Percentiles rank a stretch among this genome's conserved stretches.
phyloP scores from a whole-genome alignment of 2,888 invertebrate genomes.

The Chirona hameri region DNA sequence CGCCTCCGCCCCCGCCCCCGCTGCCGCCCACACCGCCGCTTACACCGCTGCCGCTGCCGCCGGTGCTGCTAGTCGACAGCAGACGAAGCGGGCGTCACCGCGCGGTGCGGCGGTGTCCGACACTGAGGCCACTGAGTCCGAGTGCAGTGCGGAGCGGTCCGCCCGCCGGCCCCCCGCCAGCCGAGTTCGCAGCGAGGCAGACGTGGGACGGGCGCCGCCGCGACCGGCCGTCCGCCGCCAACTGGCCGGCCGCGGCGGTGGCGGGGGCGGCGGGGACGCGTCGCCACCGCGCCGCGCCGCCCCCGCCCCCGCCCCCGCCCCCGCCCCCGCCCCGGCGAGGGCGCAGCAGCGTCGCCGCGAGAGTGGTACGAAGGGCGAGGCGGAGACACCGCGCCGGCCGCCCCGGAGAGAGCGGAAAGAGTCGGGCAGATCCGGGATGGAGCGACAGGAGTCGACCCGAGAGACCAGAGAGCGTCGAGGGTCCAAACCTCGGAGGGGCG shows the following conservation, averaged over 20 bases:
- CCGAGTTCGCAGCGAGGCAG: neutral
- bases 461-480: neutral
- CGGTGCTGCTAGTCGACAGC: neutral
- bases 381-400: neutral
- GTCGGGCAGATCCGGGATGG: neutral
- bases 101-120: neutral
- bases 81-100: neutral
- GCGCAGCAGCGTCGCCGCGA: neutral
- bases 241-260: no score
- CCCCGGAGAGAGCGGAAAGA: neutral
- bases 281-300: neutral
- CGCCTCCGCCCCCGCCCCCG: neutral
- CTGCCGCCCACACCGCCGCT: neutral
- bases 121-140: neutral
- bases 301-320: no score
- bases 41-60: neutral
- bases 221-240: conserved; percentile 10
- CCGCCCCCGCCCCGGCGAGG: no score
- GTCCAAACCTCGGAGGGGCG: neutral
- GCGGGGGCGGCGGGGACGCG: neutral
- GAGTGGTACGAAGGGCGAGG: neutral
- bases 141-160: neutral
- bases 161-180: neutral
- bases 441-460: no score
- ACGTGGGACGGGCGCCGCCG: neutral